Percentiles rank a stretch among this genome's conserved stretches.
phyloP scores from a whole-genome alignment of 2,888 invertebrate genomes.

The Halictus ligatus region DNA sequence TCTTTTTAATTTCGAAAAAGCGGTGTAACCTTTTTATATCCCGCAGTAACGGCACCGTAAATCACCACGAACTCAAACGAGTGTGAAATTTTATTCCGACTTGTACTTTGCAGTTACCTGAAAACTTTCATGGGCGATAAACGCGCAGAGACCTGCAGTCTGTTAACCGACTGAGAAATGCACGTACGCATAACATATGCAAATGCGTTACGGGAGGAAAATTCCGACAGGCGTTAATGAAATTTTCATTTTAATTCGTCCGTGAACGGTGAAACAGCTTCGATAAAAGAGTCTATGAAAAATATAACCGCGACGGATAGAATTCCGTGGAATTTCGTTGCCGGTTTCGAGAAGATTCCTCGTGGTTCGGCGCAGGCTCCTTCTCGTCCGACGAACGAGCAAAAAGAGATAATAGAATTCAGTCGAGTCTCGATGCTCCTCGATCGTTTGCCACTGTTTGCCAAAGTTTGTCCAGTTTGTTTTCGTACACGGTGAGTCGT shows the following conservation, averaged over 20 bases:
- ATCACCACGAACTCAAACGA: background rate
- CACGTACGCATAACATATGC: background rate
- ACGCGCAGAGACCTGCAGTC: background rate
- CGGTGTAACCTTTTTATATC: background rate
- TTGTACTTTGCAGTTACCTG: background rate
- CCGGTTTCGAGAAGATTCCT: background rate
- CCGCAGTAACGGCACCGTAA: background rate
- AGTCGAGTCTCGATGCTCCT: background rate
- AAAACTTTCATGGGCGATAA: background rate
- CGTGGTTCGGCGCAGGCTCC: background rate
- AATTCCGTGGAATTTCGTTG: background rate
- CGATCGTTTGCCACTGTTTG: background rate
- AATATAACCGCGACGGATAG: background rate
- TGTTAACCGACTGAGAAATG: conserved; percentile 2
- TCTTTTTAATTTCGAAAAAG: background rate
- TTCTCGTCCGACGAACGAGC: background rate
- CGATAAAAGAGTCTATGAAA: background rate
- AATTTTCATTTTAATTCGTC: background rate
- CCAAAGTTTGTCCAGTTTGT: conserved; percentile 1
- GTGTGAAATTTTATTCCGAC: background rate
- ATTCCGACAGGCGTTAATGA: background rate
- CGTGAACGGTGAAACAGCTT: background rate
- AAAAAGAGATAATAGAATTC: background rate
- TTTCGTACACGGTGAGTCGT: background rate
- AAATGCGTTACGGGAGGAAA: background rate